phyloP scores from a whole-genome alignment of 1,140 invertebrate species.

The Lucilia cuprina region DNA sequence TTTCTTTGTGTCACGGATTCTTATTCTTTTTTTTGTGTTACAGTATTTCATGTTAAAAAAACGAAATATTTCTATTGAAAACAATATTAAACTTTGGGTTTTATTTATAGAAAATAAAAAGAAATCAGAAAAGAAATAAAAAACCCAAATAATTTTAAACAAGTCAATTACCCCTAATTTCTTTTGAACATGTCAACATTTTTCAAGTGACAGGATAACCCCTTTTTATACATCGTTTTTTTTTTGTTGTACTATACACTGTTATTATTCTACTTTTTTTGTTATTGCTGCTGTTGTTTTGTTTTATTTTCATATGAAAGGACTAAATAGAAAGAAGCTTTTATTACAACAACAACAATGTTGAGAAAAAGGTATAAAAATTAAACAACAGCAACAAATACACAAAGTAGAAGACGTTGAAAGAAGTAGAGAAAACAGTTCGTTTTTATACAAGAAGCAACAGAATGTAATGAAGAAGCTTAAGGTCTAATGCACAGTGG shows the following conservation, averaged over 20 bases:
- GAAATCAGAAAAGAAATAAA: neutral
- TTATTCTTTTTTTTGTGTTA: neutral
- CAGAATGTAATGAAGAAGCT: neutral
- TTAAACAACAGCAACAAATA: neutral
- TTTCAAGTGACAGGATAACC: slow-evolving; percentile 33
- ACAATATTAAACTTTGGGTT: too few species aligned
- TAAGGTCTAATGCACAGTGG: neutral
- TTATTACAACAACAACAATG: neutral
- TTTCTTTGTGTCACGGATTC: neutral
- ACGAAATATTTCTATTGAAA: neutral
- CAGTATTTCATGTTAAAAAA: neutral
- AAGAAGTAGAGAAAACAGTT: neutral
- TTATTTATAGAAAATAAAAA: neutral
- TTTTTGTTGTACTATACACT: neutral
- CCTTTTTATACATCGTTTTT: neutral
- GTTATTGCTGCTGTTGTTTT: neutral
- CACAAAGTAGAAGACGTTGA: neutral
- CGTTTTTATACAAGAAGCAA: slow-evolving; percentile 4
- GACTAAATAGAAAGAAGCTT: slow-evolving; percentile 18
- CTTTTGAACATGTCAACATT: slow-evolving; percentile 34
- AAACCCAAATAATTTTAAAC: slow-evolving; percentile 34
- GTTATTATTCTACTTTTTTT: neutral
- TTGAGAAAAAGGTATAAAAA: neutral
- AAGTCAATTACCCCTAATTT: slow-evolving; percentile 33
- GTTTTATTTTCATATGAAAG: slow-evolving; percentile 5